Evolutionary conservation across 1,140 invertebrate genomes (phyloP), one percentile per base, ranked within the genome.

Genomic region (Zaprionus ornatus): DNA sequence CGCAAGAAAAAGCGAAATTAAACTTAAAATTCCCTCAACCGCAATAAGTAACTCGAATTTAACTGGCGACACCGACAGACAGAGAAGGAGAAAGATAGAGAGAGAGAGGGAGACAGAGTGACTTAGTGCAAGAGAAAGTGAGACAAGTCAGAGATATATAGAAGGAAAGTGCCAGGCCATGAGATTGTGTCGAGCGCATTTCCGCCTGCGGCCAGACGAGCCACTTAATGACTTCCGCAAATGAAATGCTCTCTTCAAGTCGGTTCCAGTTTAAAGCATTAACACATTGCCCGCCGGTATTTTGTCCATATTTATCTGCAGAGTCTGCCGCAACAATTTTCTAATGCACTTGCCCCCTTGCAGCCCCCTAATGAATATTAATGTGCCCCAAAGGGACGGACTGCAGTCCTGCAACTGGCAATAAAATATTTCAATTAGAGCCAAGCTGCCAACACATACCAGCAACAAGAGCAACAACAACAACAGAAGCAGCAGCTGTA

Each of bases 371-470:
- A 88, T 88, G 85, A 88, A 88, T 88, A 88, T 88, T 88, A 85
- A 88, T 88, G 85, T 71, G 56, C 54, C 42, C 56, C 42, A 25
- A 69, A 54, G 60, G 37, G 59, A n/a, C 4, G 21, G 12, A 66
- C 61, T 21, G 19, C 57, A 40, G 50, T 64, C 32, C 23, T 57
- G 69, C 69, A 77, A 35, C 71, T 76, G 74, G 75, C 86, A 90
- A 88, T 88, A 88, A 88, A 88, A 90, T 88, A 88, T 88, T 88
- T 88, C 85, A 88, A 90, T 90, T 88, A 88, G 85, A 88, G 81
- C 84, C 70, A 50, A 72, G 66, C 71, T 88, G 84, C 84, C 84
- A 88, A 90, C 85, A 85, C 85, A 90, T 85, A 68, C 59, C 64
- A 70, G 42, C 55, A 45, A 25, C 50, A 62, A 55, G n/a, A 61